phyloP scores from a whole-genome alignment of 2,113 vertebrate genomes.

The Artemisiospiza belli region DNA sequence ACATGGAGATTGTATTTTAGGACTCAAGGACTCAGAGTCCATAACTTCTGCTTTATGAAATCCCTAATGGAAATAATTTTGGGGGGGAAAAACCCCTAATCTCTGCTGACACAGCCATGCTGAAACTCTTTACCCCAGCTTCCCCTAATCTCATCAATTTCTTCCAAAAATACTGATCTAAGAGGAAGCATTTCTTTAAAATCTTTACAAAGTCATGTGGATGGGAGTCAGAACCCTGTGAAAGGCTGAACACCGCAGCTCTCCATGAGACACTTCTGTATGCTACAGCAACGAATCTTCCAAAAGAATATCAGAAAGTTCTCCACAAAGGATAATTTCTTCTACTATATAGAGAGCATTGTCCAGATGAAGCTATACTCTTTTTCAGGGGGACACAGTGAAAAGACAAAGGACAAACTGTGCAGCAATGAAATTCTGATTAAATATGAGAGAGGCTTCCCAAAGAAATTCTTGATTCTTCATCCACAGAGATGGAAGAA shows the following conservation, averaged over 20 bases:
- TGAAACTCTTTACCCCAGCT: not conserved
- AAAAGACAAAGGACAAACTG: not conserved
- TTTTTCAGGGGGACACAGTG: not conserved
- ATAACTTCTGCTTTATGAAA: not conserved
- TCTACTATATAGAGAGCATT: not conserved
- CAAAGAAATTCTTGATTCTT: not conserved
- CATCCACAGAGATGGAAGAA: not conserved
- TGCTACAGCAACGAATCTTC: not conserved
- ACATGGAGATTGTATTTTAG: not conserved
- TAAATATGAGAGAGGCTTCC: not conserved
- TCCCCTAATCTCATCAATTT: not conserved
- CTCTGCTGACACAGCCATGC: not conserved
- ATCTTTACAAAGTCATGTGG: not conserved
- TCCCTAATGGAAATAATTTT: not conserved
- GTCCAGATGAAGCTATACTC: not conserved
- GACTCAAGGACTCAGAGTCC: not conserved
- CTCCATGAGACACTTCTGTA: not conserved
- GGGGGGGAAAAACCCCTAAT: fast-evolving
- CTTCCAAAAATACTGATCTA: not conserved
- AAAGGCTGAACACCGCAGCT: not conserved
- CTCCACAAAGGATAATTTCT: not conserved
- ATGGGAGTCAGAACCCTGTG: not conserved
- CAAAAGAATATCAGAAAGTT: not conserved
- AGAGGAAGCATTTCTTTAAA: not conserved
- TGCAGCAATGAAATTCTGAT: not conserved